These are phyloP conservation scores for Macrocentrus cingulum DNA, from an alignment of 1,140 invertebrate species.

Conservation along the genomic window DNA sequence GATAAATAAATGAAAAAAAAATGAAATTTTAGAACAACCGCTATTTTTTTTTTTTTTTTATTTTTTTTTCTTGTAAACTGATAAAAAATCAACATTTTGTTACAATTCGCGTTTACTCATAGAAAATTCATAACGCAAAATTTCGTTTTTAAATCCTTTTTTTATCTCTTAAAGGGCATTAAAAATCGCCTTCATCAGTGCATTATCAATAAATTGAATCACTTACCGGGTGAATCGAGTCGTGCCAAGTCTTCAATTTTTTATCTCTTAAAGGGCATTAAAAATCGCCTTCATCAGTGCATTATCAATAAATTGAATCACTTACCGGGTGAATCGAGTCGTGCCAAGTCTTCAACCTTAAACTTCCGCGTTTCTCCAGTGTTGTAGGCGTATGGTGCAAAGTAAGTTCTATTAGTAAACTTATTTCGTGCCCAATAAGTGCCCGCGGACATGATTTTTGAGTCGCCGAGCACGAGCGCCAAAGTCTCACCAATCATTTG, in stretches of 20 bases:
- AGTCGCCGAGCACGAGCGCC: constrained; percentile 86
- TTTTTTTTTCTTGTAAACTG: too few species aligned
- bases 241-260: constrained; percentile 87
- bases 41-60: too few species aligned
- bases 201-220: constrained; percentile 22
- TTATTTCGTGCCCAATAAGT: constrained; percentile 95
- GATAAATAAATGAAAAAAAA: too few species aligned
- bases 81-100: too few species aligned
- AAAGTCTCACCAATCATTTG: constrained; percentile 94
- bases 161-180: too few species aligned
- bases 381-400: constrained; percentile 94
- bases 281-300: too few species aligned
- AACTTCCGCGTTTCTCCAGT: constrained; percentile 79
- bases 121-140: too few species aligned
- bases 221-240: constrained; percentile 71
- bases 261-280: too few species aligned
- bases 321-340: constrained; percentile 74
- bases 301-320: constrained; percentile 25
- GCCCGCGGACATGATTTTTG: constrained; percentile 87
- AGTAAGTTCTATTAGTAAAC: constrained; percentile 88
- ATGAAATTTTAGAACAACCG: too few species aligned
- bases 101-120: too few species aligned
- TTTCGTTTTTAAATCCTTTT: too few species aligned
- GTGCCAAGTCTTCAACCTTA: constrained; percentile 83
- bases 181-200: constrained; percentile 23